Evolutionary conservation across 1,140 invertebrate genomes (phyloP), one percentile per base, ranked within the genome.

Genomic region (Harpegnathos saltator): DNA sequence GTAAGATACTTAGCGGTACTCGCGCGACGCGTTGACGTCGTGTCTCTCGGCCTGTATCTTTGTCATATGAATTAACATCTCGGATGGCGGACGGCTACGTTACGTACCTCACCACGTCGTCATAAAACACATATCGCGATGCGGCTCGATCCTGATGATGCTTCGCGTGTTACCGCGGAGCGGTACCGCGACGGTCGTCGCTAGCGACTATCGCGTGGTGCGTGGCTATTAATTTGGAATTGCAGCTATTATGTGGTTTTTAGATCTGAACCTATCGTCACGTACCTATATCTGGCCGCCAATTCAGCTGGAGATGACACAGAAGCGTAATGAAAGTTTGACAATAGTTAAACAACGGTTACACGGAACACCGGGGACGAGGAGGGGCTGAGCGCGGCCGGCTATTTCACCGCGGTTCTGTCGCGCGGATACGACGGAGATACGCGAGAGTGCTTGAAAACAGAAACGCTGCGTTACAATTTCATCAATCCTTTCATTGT

Each of bases 41-140:
- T 61, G 38, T 38, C n/a, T n/a, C n/a, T n/a, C 38, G 68, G 58
- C 63, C 48, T 24, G 24, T 48, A 48, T 81, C 78, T 82, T 73
- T 71, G 56, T 74, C 11, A 15, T 63, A 38, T 73, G 61, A 82
- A 82, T 74, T 62, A 82, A n/a, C 68, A 74, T 74, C 78, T 50
- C 69, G 78, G 9, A 61, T 11, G 63, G 38, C 44, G 69, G 11
- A 3, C 19, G 11, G 22, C 29, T 66, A 77, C 15, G 33, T 69
- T 38, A 74, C 26, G 19, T 29, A 0, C n/a, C 29, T 33, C 7
- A 3, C 52, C 19, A 24, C 5, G 1, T 19, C 17, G 38, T 69
- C 33, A 50, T 26, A 38, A 44, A 4, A 44, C 38, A 44, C 38
- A 12, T 15, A n/a, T 33, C 15, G 56, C n/a, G n/a, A n/a, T n/a